Evolutionary conservation across 2,113 vertebrate species (phyloP), one percentile per base, ranked within the genome.

Genomic region (Hydropotes inermis): DNA sequence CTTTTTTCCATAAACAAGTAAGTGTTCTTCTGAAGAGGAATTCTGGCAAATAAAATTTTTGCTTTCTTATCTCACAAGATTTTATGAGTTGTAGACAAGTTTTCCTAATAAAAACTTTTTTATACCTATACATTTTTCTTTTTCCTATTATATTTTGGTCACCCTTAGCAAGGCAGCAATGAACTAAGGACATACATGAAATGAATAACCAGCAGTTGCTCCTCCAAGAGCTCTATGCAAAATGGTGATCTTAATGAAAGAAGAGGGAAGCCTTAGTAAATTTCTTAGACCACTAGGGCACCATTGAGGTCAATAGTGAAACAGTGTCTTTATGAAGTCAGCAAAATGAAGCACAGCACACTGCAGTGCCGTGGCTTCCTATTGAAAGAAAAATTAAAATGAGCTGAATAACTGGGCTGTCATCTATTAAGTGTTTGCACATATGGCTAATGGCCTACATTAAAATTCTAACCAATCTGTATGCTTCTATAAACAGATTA

Each of bases 341-440:
- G 93, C 91, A 97, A 91, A 95, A 92, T 89, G 45, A 95, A 39
- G 52, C 16, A 25, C 33, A 60, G 78, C 54, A 25, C 5, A 55
- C 60, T 36, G 5, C 50, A 89, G 67, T 45, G 5, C 12, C 4
- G 27, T 43, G 27, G 21, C 10, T 79, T 93, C 45, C 50, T 95
- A 54, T 89, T 87, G 83, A 88, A 96, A 93, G 54, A 82, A 94
- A 97, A 92, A 87, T 95, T 74, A 54, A 96, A 96, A 89, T 85
- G n/a, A 91, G 83, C 81, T n/a, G 64, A 89, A 82, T 67, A 82
- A 76, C n/a, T 79, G 10, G 43, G 6, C 45, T 92, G 60, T 83
- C 60, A 82, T 52, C 27, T 36, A 78, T 83, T 78, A 30, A 25
- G 60, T 81, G 50, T 89, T 95, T 79, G 87, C 36, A 79, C 74